phyloP scores from a whole-genome alignment of 2,888 invertebrate species.

The Stenoptilia bipunctidactyla region DNA sequence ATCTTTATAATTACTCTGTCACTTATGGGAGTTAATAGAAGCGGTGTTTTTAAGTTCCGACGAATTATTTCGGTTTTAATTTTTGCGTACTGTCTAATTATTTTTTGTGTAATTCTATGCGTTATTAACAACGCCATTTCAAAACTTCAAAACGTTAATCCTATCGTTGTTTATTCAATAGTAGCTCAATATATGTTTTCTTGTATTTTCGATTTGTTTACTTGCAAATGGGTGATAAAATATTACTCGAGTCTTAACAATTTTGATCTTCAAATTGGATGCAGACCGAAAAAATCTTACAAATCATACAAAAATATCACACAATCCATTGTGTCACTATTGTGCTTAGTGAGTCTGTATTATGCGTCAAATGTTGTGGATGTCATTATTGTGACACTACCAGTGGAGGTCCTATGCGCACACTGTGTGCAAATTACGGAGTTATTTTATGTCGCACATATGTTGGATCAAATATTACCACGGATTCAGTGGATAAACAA shows the following conservation, averaged over 20 bases:
- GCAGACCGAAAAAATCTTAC: slow-evolving; percentile 24
- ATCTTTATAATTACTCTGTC: background rate
- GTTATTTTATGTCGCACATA: slow-evolving; percentile 33
- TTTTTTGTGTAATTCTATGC: background rate
- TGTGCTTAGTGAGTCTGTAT: slow-evolving; percentile 8
- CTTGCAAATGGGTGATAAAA: slow-evolving; percentile 23
- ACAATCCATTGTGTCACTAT: slow-evolving; percentile 18
- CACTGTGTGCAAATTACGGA: slow-evolving; percentile 25
- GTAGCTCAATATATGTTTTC: slow-evolving; percentile 19
- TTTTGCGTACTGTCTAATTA: background rate
- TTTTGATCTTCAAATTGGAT: slow-evolving; percentile 32
- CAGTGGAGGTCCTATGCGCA: slow-evolving; percentile 17
- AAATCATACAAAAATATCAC: slow-evolving; percentile 25
- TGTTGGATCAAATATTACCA: slow-evolving; percentile 31
- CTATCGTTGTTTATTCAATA: slow-evolving; percentile 9
- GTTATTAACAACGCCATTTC: background rate
- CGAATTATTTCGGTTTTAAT: background rate
- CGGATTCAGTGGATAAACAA: slow-evolving; percentile 34
- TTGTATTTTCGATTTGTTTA: slow-evolving; percentile 21
- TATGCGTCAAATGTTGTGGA: slow-evolving; percentile 11
- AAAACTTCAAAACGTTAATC: background rate
- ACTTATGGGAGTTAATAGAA: background rate
- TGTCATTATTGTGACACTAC: slow-evolving; percentile 4
- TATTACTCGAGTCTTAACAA: slow-evolving; percentile 29
- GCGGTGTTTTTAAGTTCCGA: background rate